Evolutionary conservation across 2,888 invertebrate species (phyloP), one percentile per base, ranked within the genome.

Genomic region (Holacanthella duospinosa): DNA sequence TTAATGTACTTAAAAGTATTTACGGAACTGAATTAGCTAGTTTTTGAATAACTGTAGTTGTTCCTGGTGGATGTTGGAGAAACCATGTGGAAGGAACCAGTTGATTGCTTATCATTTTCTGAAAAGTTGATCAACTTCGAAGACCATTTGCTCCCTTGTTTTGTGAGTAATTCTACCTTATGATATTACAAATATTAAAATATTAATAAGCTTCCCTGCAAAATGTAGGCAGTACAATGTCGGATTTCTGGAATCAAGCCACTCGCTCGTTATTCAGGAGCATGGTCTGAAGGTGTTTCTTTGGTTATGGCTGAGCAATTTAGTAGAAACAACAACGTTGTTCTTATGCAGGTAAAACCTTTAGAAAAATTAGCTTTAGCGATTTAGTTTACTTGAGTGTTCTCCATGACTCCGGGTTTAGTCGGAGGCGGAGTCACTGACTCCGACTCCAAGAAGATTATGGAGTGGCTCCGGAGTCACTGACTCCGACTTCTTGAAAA

Each of bases 11-110:
- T n/a, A n/a, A n/a, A n/a, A n/a, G n/a, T n/a, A 36, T 36, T 16
- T 6, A 36, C 36, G 36, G 36, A 36, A 36, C 36, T 6, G 16
- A 36, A 6, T 16, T 9, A 24, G 48, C 4, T 53, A 19, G 29
- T 25, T 48, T 36, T 27, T 59, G 27, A 27, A n/a, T 63, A 2
- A 26, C 55, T 58, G 19, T 76, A 86, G 83, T 83, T 92, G 2
- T 80, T 83, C 60, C 91, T 86, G 75, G 83, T 93, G 59, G 93
- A 94, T 78, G 87, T 83, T 76, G 93, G 93, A 21, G 83, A 84
- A 71, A 78, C 76, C 24, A 81, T 62, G 16, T 64, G 63, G 63
- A 69, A 69, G 19, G 25, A 28, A 12, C 62, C 64, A 12, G 43
- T 24, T 19, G 60, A 63, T 26, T 9, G 73, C 16, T 63, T 66